Percentiles rank a stretch among this genome's conserved stretches.
Evolutionary conservation across 35 echinoderm and acorn worm genomes (phyloP).

Genomic region (Stichopus chloronotus): DNA sequence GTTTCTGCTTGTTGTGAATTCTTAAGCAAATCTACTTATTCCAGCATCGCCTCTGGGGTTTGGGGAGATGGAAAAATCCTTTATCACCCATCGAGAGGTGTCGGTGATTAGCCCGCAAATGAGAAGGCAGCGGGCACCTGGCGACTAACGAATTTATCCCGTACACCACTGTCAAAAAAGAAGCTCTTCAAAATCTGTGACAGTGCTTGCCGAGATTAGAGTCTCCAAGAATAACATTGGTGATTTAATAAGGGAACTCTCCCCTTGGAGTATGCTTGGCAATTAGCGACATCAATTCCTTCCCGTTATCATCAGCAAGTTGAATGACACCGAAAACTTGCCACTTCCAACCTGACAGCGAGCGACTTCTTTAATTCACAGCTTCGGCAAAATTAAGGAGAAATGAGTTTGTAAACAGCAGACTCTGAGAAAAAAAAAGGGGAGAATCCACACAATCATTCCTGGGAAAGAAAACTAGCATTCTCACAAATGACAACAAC

Average conservation of each 20-base stretch:
- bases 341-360: conserved; percentile 50
- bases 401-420: conserved; percentile 27
- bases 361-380: conserved; percentile 33
- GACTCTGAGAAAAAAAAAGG: neutral
- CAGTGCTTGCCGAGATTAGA: conserved; percentile 50
- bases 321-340: conserved; percentile 61
- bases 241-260: conserved; percentile 55
- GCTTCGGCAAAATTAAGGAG: conserved; percentile 27
- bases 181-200: conserved; percentile 43
- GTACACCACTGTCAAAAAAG: conserved; percentile 26
- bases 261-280: conserved; percentile 44
- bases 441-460: neutral
- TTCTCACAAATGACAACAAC: neutral
- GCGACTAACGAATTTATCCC: conserved; percentile 61
- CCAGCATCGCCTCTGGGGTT: conserved; percentile 21
- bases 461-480: neutral
- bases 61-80: conserved; percentile 26
- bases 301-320: conserved; percentile 40
- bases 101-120: conserved; percentile 56
- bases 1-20: conserved; percentile 40
- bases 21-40: conserved; percentile 47
- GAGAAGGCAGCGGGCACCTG: conserved; percentile 52
- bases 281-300: conserved; percentile 64
- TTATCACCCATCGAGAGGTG: conserved; percentile 57
- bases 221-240: conserved; percentile 53